Evolutionary conservation across 2,888 invertebrate genomes (phyloP), one percentile per base, ranked within the genome.

Genomic region (Geophilus truncorum): DNA sequence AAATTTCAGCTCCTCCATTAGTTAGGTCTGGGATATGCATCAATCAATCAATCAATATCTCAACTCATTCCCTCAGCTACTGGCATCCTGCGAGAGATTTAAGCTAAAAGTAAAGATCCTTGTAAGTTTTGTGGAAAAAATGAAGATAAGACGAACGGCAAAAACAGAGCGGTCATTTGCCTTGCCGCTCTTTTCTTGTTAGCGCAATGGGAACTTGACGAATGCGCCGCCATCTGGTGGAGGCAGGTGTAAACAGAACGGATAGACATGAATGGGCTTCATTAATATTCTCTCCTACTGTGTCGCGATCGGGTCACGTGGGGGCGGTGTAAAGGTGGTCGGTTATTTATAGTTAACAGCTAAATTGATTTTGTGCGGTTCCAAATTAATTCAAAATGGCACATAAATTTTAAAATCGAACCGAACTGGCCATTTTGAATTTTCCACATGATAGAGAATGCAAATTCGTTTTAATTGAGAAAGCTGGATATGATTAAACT

Each of bases 271-370:
- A 70, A 70, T 70, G 70, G 70, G 70, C 70, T 12, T 70, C 70
- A 70, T 70, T 70, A 70, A 70, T 70, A 70, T 70, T 70, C 70
- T 70, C 70, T 70, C 70, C 70, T 70, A 28, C 70, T 70, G 70
- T 28, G 70, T 70, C 70, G 70, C 70, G 23, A 70, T 25, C 70
- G 28, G 70, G 70, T 70, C 70, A 70, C 12, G 28, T 25, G 70
- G 28, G 70, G 70, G 70, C 70, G 25, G 70, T 28, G n/a, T 70
- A 70, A 70, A 70, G 70, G 70, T 70, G 70, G 12, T 28, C 70
- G 23, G 70, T 70, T 70, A 70, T 70, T 70, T 70, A 70, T 70
- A 70, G 70, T 70, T 70, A 28, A 70, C 70, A 70, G 70, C 70
- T 70, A 70, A 70, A 70, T 70, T 70, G 70, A 70, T 70, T 70